Evolutionary conservation across 2,888 invertebrate genomes (phyloP), one percentile per base, ranked within the genome.

Genomic region (Dicroscelio sp.): DNA sequence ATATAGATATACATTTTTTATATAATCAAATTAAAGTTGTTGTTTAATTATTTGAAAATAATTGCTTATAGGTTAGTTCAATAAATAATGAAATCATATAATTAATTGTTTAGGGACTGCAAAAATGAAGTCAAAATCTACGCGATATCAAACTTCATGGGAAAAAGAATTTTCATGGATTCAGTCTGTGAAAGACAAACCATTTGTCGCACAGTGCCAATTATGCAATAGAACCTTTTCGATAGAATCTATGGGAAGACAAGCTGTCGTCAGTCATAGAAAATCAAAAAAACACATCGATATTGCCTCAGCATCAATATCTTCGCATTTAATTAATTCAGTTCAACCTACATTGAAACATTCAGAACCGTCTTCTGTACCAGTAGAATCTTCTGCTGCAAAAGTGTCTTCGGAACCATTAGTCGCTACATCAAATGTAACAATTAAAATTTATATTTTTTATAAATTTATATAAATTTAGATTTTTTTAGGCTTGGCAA

Each of bases 261-360:
- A 80, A 67, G 80, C 80, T 17, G 33, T 65, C 52, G 23, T 80
- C 8, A 80, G 80, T 33, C 80, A 80, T 80, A 14, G 31, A 2
- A 80, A 67, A 67, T 80, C 80, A 52, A 80, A 80, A 52, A 80
- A 80, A 30, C 80, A 80, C 35, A 23, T 25, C 43, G 27, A 17
- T 3, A 35, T 79, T 27, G n/a, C 4, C n/a, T 30, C 20, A 48
- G 79, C 63, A 10, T 10, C 65, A 10, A 38, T 17, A 63, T 27
- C 48, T 20, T 65, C 80, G 33, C 8, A 80, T 60, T 60, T 17
- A 27, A 27, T n/a, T 60, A 27, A 63, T 10, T 63, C 63, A n/a
- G n/a, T n/a, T n/a, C n/a, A n/a, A n/a, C n/a, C n/a, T n/a, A n/a
- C n/a, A n/a, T n/a, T n/a, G n/a, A n/a, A n/a, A n/a, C n/a, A n/a